phyloP scores from a whole-genome alignment of 2,888 invertebrate species.

The Drosophila glabriapex region DNA sequence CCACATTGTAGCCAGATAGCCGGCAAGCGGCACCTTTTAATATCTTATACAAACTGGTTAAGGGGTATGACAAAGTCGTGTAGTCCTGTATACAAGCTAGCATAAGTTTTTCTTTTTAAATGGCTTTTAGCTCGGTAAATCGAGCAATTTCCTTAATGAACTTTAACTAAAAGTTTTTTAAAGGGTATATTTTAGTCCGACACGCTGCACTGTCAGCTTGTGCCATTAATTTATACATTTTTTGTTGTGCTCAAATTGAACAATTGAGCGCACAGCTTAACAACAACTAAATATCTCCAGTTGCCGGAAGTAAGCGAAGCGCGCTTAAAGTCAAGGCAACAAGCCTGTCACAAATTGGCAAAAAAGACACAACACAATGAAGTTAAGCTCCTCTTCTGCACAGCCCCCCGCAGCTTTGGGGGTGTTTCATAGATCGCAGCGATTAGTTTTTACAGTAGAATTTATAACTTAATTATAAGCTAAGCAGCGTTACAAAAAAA shows the following conservation, averaged over 20 bases:
- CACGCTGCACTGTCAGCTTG: neutral
- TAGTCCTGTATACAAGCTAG: too few species aligned
- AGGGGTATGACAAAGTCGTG: neutral
- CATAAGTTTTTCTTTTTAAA: neutral
- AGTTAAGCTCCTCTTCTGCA: neutral
- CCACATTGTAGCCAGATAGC: constrained; percentile 4
- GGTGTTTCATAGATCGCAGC: constrained; percentile 69
- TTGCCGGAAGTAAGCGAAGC: constrained; percentile 51
- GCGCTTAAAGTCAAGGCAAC: constrained; percentile 52
- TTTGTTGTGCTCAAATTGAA: constrained; percentile 44
- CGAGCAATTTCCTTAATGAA: neutral
- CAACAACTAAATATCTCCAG: constrained; percentile 33
- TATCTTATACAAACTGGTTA: constrained; percentile 17
- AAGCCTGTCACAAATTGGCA: constrained; percentile 30
- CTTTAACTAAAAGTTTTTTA: neutral
- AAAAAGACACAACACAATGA: constrained; percentile 5
- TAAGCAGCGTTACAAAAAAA: constrained; percentile 65
- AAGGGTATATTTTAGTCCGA: constrained; percentile 13
- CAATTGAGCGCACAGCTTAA: constrained; percentile 55
- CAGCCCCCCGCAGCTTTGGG: constrained; percentile 15
- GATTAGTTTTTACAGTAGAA: constrained; percentile 59
- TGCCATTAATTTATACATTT: constrained; percentile 43
- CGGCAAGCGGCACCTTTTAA: constrained; percentile 16
- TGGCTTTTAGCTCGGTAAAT: neutral
- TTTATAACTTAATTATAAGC: constrained; percentile 79